These are phyloP conservation scores for Drosophila picticornis DNA, from an alignment of 2,888 invertebrate genomes.

Conservation along the genomic window DNA sequence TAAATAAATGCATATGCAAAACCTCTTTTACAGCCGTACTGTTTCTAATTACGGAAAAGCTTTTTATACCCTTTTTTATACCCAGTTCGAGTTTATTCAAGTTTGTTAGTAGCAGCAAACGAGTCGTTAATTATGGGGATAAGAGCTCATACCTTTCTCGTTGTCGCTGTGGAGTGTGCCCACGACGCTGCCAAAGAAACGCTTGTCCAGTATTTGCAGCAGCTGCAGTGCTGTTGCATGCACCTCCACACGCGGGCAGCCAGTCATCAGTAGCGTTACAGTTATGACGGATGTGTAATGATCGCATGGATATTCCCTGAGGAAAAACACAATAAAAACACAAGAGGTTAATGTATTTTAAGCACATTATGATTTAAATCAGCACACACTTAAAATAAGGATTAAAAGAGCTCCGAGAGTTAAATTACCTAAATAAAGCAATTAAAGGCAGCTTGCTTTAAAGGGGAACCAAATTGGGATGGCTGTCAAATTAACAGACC, in stretches of 20 bases:
- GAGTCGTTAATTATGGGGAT: conserved; percentile 3
- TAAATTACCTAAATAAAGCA: neutral
- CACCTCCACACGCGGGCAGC: conserved; percentile 95
- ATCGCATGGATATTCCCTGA: conserved; percentile 97
- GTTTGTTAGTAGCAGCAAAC: conserved; percentile 1
- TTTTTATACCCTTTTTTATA: neutral
- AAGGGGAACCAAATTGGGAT: neutral
- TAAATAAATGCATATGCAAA: neutral
- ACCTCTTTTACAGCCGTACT: neutral
- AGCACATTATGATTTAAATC: neutral
- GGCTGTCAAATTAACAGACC: conserved; percentile 11
- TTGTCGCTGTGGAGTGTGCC: conserved; percentile 90
- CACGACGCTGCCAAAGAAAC: conserved; percentile 93
- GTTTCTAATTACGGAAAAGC: neutral
- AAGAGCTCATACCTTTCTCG: conserved; percentile 89
- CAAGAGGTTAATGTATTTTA: conserved; percentile 12
- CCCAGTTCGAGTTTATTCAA: conserved; percentile 18
- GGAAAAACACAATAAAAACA: conserved; percentile 65
- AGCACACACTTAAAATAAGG: conserved; percentile 1
- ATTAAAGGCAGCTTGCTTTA: neutral
- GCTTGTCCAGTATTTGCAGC: conserved; percentile 95
- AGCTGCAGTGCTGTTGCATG: conserved; percentile 97
- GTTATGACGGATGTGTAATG: conserved; percentile 99
- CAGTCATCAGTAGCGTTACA: conserved; percentile 98
- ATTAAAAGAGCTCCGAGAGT: neutral